Conservation (phyloP, 2,797 vertebrate species). For the Hypotaenidia okinawae region DNA sequence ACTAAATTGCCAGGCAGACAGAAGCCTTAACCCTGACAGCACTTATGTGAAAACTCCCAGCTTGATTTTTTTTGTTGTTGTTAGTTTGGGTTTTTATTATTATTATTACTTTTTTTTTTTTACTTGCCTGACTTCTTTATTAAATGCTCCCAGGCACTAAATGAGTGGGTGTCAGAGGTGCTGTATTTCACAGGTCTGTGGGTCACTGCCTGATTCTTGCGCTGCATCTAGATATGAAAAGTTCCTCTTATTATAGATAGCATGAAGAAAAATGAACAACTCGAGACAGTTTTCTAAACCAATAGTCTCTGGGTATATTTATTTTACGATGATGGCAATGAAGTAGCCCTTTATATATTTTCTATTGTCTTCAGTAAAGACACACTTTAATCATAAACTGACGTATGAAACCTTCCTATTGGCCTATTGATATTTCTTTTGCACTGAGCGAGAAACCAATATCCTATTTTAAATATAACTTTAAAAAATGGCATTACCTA, state of each 20-base stretch:
- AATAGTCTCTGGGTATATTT: constrained; percentile 32
- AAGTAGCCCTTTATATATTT: constrained; percentile 60
- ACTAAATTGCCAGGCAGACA: constrained; percentile 42
- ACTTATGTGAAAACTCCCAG: constrained; percentile 22
- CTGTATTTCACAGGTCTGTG: constrained; percentile 40
- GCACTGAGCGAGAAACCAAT: constrained; percentile 53
- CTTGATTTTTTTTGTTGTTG: not conserved
- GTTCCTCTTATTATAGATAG: constrained; percentile 36
- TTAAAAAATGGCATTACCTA: constrained; percentile 74
- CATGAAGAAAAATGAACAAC: constrained; percentile 23
- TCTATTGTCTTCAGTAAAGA: constrained; percentile 64
- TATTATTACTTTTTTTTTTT: not conserved
- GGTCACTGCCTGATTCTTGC: constrained; percentile 50
- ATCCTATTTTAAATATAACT: constrained; percentile 74
- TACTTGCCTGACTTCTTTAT: constrained; percentile 16
- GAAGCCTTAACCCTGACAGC: constrained; percentile 52
- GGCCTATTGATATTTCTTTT: constrained; percentile 64
- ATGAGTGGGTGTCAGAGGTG: constrained; percentile 14
- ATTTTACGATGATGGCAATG: constrained; percentile 55
- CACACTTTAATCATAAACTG: constrained; percentile 65
- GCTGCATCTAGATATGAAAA: constrained; percentile 41
- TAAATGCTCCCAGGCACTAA: constrained; percentile 21
- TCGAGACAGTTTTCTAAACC: constrained; percentile 29
- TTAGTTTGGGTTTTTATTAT: too few species aligned
- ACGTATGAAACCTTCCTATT: constrained; percentile 51